Base-by-base conservation (phyloP, 2,113 vertebrate genomes). In the Rousettus leschenaultii region DNA sequence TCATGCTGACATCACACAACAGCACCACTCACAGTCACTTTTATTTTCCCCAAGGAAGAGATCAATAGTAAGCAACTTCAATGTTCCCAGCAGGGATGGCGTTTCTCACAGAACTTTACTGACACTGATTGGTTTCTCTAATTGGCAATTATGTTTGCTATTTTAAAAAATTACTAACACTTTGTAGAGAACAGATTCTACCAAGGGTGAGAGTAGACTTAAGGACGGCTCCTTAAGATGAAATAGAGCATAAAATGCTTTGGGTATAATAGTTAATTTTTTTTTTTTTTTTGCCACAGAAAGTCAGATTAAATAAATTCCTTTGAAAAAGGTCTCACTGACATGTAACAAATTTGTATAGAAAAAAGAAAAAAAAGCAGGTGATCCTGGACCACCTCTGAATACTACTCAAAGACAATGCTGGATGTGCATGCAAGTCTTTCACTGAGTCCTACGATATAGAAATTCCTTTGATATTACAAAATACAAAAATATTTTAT, bases 401-500 rank as follows among this genome's bases (percentile, higher is more conserved):
- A 98, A 98, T 99, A 99, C 97, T 98, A 99, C 98, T 98, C 98
- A 98, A 98, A 99, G 98, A 99, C 98, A 98, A 98, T 59, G 98
- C 98, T 95, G 97, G 98, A 98, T 55, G 96, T 98, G 99, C 99
- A 99, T 99, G 99, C 93, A 89, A 98, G 96, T 98, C 98, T 51
- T 98, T 99, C 99, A 99, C 99, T 98, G 99, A 98, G 98, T 99
- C 98, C 99, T 99, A 99, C 99, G 99, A 99, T 99, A 99, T 99
- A 99, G 99, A 99, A 99, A 99, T 99, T 99, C 99, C 99, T 99
- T 98, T 98, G 98, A 98, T 99, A 99, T 98, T 98, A 99, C 98
- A 99, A 99, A 99, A 99, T 99, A 99, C 98, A 99, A 99, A 99
- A 99, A 99, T 99, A 99, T 98, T 99, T 99, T 99, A 98, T 99